These are phyloP conservation scores for Gastrophryne carolinensis DNA, from an alignment of 2,797 vertebrate genomes.

Conservation along the genomic window DNA sequence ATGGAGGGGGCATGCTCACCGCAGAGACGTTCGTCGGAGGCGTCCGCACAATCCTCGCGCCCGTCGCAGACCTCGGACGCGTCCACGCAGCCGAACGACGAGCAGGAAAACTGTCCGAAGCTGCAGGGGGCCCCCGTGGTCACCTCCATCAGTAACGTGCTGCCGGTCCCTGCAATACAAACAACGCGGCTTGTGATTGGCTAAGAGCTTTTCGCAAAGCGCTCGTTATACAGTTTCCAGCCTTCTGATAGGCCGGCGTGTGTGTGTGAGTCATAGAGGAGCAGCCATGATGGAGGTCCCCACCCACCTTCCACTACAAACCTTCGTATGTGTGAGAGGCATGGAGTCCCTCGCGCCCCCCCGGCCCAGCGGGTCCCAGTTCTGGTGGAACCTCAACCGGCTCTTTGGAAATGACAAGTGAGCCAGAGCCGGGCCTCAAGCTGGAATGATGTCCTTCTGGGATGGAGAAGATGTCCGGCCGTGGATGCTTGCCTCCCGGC, in stretches of 20 bases:
- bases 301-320: slow-evolving; percentile 8
- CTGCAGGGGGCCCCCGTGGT: slow-evolving; percentile 65
- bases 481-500: slow-evolving; percentile 1
- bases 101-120: slow-evolving; percentile 73
- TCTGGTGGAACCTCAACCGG: slow-evolving; percentile 50
- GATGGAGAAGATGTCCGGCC: slow-evolving; percentile 56
- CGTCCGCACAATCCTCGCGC: slow-evolving; percentile 73
- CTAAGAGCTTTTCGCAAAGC: too few relatives aligned
- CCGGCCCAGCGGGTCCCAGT: slow-evolving; percentile 4
- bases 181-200: too few relatives aligned
- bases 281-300: neutral
- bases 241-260: too few relatives aligned
- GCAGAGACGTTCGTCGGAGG: slow-evolving; percentile 77
- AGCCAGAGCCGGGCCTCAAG: slow-evolving; percentile 40
- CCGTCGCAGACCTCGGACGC: slow-evolving; percentile 73
- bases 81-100: slow-evolving; percentile 74
- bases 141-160: slow-evolving; percentile 56
- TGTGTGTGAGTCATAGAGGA: too few relatives aligned
- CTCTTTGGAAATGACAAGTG: slow-evolving; percentile 41
- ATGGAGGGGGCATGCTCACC: slow-evolving; percentile 69
- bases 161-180: slow-evolving; percentile 41
- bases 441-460: slow-evolving; percentile 53
- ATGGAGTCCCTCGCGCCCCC: slow-evolving; percentile 13
- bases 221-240: too few relatives aligned
- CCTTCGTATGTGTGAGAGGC: slow-evolving; percentile 11